Conservation (phyloP, 2,797 vertebrate genomes). For the Amazona ochrocephala region DNA sequence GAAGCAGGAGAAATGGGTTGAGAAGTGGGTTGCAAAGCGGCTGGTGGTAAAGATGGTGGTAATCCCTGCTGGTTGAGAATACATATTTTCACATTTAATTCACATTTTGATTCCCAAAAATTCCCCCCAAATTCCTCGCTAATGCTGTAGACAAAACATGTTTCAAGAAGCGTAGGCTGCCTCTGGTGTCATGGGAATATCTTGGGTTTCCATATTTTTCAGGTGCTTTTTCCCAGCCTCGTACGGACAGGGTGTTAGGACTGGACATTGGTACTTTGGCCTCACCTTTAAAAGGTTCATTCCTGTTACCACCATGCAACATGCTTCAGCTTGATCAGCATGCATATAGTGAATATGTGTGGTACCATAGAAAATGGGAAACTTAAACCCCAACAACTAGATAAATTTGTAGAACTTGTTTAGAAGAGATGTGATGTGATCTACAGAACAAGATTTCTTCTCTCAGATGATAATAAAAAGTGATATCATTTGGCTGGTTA, state of each 20-base stretch:
- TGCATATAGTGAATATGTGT: not conserved
- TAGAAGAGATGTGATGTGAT: not conserved
- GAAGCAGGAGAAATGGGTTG: not conserved
- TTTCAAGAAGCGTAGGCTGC: not conserved
- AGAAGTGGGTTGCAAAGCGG: not conserved
- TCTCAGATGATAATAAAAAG: not conserved
- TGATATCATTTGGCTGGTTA: not conserved
- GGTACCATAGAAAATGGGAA: not conserved
- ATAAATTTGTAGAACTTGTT: not conserved
- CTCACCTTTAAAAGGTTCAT: not conserved
- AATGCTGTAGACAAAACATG: not conserved
- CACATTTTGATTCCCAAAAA: not conserved
- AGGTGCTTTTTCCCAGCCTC: not conserved
- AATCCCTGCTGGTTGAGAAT: not conserved
- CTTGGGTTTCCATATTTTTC: not conserved
- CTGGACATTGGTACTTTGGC: not conserved
- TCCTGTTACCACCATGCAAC: fast-evolving
- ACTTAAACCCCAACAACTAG: not conserved
- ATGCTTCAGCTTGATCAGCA: not conserved
- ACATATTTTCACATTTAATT: not conserved
- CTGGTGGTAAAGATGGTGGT: not conserved
- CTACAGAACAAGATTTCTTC: not conserved
- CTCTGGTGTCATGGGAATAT: not conserved
- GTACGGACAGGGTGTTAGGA: not conserved
- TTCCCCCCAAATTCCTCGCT: not conserved